Percentiles rank a stretch among this genome's conserved stretches.
These are phyloP conservation scores for Drosophila erecta DNA, from an alignment of 1,140 invertebrate genomes.

Conservation along the genomic window DNA sequence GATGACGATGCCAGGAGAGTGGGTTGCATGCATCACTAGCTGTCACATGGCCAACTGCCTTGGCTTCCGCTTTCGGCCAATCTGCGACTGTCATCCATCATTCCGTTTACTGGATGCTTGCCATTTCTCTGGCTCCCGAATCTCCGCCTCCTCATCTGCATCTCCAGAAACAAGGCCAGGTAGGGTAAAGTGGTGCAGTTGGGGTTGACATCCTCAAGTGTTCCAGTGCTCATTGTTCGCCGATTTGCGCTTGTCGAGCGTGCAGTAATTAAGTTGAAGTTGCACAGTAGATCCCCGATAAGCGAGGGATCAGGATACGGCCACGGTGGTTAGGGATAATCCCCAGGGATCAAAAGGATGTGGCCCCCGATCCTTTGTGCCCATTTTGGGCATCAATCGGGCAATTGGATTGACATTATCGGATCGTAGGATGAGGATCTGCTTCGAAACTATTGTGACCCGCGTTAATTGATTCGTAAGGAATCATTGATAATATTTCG, in stretches of 20 bases:
- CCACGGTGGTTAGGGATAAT: conserved; percentile 22
- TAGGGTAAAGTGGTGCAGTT: background rate
- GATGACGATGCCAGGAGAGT: background rate
- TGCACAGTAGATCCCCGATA: conserved; percentile 63
- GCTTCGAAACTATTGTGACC: background rate
- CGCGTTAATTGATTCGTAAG: background rate
- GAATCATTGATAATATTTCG: background rate
- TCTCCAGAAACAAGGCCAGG: background rate
- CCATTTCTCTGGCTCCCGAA: conserved; percentile 23
- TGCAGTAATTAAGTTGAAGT: conserved; percentile 71
- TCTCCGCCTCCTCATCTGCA: background rate
- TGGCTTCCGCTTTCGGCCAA: conserved; percentile 53
- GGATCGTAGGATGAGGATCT: background rate
- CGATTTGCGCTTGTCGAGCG: conserved; percentile 49
- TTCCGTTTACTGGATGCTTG: conserved; percentile 31
- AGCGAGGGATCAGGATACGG: conserved; percentile 30
- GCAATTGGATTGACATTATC: conserved; percentile 33
- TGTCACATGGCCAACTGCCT: conserved; percentile 58
- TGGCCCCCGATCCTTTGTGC: conserved; percentile 1
- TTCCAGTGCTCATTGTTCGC: conserved; percentile 35
- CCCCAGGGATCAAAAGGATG: conserved; percentile 9
- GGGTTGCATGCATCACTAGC: conserved; percentile 74
- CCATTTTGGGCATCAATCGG: background rate
- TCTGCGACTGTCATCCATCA: conserved; percentile 38
- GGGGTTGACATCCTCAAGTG: conserved; percentile 73